These are phyloP conservation scores for Merops nubicus DNA, from an alignment of 2,113 vertebrate species.

Conservation along the genomic window DNA sequence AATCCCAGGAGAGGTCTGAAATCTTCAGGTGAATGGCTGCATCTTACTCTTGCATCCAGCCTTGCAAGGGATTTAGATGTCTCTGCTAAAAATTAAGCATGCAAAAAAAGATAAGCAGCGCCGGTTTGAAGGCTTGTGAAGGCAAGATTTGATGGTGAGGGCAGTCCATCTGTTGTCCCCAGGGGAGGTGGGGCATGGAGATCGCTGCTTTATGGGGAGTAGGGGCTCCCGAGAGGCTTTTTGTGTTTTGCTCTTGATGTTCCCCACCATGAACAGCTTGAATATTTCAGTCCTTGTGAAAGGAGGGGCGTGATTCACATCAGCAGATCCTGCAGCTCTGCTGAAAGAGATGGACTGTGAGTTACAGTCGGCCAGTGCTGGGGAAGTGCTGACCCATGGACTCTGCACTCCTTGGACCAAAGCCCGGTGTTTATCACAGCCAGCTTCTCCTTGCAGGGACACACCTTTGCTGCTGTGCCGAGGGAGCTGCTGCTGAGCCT, in stretches of 20 bases:
- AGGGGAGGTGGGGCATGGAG: not conserved
- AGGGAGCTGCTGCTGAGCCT: not conserved
- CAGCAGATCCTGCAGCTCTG: not conserved
- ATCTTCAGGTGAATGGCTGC: not conserved
- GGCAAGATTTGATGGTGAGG: fast-evolving
- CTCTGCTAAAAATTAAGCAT: not conserved
- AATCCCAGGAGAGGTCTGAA: not conserved
- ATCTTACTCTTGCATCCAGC: not conserved
- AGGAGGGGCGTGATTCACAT: not conserved
- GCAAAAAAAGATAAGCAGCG: not conserved
- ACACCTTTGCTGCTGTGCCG: not conserved
- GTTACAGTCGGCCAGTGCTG: not conserved
- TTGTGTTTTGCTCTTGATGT: not conserved
- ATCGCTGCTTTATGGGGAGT: not conserved
- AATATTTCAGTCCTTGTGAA: not conserved
- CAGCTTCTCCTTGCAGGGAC: not conserved
- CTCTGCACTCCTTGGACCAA: not conserved
- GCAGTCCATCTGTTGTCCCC: fast-evolving
- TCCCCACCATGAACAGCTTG: fast-evolving
- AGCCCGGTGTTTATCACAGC: not conserved
- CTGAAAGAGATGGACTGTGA: not conserved
- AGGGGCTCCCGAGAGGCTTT: not conserved
- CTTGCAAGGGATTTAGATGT: fast-evolving
- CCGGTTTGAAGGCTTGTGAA: not conserved
- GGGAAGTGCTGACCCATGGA: not conserved